Base-by-base conservation (phyloP, 2,797 vertebrate species). In the Anguilla marmorata region DNA sequence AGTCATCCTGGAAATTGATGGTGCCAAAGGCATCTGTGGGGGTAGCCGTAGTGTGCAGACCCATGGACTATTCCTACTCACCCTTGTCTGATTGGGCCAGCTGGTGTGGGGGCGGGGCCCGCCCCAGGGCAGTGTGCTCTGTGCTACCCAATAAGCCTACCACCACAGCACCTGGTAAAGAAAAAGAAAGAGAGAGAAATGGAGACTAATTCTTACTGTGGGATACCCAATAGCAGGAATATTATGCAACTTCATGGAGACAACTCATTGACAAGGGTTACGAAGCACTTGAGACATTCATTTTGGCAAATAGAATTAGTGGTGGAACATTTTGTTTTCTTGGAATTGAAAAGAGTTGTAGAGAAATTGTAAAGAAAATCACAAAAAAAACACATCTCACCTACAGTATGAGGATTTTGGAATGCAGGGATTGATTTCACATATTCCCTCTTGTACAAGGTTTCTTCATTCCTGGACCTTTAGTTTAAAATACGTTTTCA, bases 11-110 rank as follows among this genome's bases (percentile, higher is more conserved):
- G 93, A 99, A 99, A 93, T 96, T 98, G 84, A 99, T 94, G 0
- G 95, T 98, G 86, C 99, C 98, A 87, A 97, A 99, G 1, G 98
- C 96, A 50, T 99, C 95, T 0, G 98, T 99, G 80, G 97, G 96
- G 91, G 96, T 97, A 90, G 93, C 93, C 82, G 90, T 95, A 12
- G 99, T 99, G 93, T 99, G 97, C 27, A 91, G 94, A 90, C 97
- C 94, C 48, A 97, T 94, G 85, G 96, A 97, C 99, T 98, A 99
- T 48, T 96, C 94, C 88, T 96, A 96, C 41, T 93, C 93, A 91
- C 88, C 69, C 69, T 11, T 6, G 83, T 93, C 50, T 94, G 87
- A 37, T 90, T 90, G 85, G 93, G 58, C 90, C 37, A 86, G 89
- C 94, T 93, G 90, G 54, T 94, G 91, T 89, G 86, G 54, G 86